phyloP scores from a whole-genome alignment of 2,888 invertebrate genomes.

The Stenodera caucasica region DNA sequence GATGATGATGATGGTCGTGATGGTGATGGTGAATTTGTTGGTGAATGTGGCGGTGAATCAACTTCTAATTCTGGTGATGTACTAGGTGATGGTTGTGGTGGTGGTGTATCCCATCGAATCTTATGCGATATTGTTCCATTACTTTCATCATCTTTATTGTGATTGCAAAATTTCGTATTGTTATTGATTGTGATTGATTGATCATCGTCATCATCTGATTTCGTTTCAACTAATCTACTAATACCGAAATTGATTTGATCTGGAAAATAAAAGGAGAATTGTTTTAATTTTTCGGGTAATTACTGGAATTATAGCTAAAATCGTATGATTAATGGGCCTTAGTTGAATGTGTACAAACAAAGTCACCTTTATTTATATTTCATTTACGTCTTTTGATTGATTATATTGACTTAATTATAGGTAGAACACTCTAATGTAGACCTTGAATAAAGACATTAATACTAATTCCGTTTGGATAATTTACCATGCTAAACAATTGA shows the following conservation, averaged over 20 bases:
- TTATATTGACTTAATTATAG: conserved; percentile 44
- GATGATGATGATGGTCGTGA: conserved; percentile 54
- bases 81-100: conserved; percentile 50
- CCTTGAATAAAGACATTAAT: conserved; percentile 38
- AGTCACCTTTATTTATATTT: conserved; percentile 41
- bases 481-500: conserved; percentile 32
- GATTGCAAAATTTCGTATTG: conserved; percentile 52
- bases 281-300: neutral
- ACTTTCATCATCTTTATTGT: conserved; percentile 59
- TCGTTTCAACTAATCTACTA: conserved; percentile 70
- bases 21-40: conserved; percentile 60
- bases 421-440: conserved; percentile 20
- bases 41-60: conserved; percentile 69
- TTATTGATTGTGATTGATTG: conserved; percentile 57
- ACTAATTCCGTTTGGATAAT: conserved; percentile 38
- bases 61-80: conserved; percentile 76
- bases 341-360: conserved; percentile 8
- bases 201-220: conserved; percentile 65
- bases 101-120: conserved; percentile 47
- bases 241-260: conserved; percentile 85
- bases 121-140: conserved; percentile 56
- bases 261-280: conserved; percentile 55
- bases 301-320: neutral
- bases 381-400: conserved; percentile 45
- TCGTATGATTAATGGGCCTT: conserved; percentile 36